Evolutionary conservation across 2,888 invertebrate species (phyloP), one percentile per base, ranked within the genome.

Genomic region (Drosophila pseudotalamancana): DNA sequence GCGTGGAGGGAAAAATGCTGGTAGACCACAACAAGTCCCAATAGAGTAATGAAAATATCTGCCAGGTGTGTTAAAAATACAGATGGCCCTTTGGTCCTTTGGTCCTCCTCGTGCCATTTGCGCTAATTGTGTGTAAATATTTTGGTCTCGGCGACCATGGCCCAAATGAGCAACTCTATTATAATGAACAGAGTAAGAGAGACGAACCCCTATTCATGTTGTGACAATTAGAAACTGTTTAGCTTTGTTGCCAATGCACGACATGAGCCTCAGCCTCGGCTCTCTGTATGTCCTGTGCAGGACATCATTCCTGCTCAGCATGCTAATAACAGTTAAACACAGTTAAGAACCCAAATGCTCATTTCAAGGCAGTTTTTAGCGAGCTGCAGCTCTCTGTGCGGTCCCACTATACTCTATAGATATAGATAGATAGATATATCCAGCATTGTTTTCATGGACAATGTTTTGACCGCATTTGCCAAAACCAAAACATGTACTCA

Each of bases 381-480:
- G 51, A 29, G 51, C 57, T 39, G 51, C 35, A 50, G 42, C 61
- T 42, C 77, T 59, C 66, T 81, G 87, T 79, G 88, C 62, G 88
- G 86, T 87, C 84, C 70, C 59, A 12, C 46, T 32, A 35, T 25
- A n/a, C n/a, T n/a, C n/a, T n/a, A n/a, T n/a, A n/a, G n/a, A n/a
- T n/a, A 40, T 40, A 21, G 9, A 21, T 3, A 23, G 8, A 40
- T 23, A 40, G 32, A 23, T 37, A 21, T 31, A 18, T 53, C 65
- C 71, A 49, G 82, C 89, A 78, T 89, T 85, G 75, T 82, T 69
- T 43, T 46, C 59, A 60, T 61, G 67, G 86, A 86, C 77, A 87
- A 81, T 90, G 88, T 90, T 90, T 89, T 90, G 90, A 90, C 90
- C 90, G 87, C 89, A 90, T 77, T 77, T 83, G 75, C 85, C 77